Percentiles rank a stretch among this genome's conserved stretches.
Evolutionary conservation across 1,140 invertebrate genomes (phyloP).

Genomic region (Drepana arcuata): DNA sequence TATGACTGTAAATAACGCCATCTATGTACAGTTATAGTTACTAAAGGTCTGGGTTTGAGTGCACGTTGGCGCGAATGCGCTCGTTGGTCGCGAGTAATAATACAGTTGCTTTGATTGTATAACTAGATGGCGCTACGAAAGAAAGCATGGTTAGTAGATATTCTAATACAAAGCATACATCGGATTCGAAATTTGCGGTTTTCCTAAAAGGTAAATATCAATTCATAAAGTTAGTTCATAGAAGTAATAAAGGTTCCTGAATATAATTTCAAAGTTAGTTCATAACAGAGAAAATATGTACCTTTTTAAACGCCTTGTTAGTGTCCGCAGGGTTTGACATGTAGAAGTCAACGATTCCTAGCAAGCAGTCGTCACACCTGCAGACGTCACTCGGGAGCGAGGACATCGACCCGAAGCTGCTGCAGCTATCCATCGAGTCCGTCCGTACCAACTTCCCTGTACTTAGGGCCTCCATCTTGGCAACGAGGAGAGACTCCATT

Average conservation of each 20-base stretch:
- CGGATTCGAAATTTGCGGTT: not conserved
- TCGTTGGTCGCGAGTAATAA: too few species aligned
- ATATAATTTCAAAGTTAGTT: too few species aligned
- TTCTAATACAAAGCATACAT: too few species aligned
- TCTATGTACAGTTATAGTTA: too few species aligned
- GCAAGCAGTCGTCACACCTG: slow-evolving; percentile 85
- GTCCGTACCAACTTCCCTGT: slow-evolving; percentile 75
- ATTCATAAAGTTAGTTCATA: not conserved
- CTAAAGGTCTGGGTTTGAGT: too few species aligned
- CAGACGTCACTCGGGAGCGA: slow-evolving; percentile 82
- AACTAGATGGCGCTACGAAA: too few species aligned
- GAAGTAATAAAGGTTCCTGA: not conserved
- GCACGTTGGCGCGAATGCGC: too few species aligned
- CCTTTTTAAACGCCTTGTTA: slow-evolving; percentile 76
- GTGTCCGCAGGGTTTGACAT: slow-evolving; percentile 74
- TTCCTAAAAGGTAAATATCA: not conserved
- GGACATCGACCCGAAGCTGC: slow-evolving; percentile 79
- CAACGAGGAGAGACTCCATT: slow-evolving; percentile 83
- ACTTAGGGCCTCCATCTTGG: slow-evolving; percentile 80
- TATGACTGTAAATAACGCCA: too few species aligned
- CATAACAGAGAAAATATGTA: too few species aligned
- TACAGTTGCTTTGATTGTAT: not conserved
- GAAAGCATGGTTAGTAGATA: too few species aligned
- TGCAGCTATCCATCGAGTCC: slow-evolving; percentile 84
- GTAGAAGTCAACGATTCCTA: slow-evolving; percentile 84